Percentiles rank a stretch among this genome's conserved stretches.
Evolutionary conservation across 2,113 vertebrate genomes (phyloP).

Genomic region (Felis chaus): DNA sequence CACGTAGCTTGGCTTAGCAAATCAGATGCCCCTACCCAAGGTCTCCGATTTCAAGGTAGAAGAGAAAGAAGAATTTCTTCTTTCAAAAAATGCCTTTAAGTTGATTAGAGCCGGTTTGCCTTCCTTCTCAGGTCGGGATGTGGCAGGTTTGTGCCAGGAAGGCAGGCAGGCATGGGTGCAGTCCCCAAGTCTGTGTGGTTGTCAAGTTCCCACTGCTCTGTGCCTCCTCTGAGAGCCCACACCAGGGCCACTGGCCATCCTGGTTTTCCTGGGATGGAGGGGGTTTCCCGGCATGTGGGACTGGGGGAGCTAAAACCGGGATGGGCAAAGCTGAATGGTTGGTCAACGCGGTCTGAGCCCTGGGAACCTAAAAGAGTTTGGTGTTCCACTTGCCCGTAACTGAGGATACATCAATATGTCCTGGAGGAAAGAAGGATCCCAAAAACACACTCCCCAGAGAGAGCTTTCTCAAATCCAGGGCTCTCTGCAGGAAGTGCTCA

Average conservation of each 20-base stretch:
- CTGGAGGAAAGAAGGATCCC: background rate
- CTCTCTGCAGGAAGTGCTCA: background rate
- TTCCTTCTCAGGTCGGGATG: background rate
- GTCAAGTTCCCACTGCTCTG: background rate
- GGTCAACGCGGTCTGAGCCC: background rate
- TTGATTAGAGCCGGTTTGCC: background rate
- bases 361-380: background rate
- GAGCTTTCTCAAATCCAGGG: background rate
- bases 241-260: background rate
- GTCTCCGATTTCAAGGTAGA: background rate
- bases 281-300: rapidly evolving
- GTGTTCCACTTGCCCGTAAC: background rate
- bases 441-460: background rate
- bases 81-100: background rate
- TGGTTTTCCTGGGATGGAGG: background rate
- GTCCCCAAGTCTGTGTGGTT: background rate
- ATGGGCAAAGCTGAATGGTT: background rate
- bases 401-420: background rate
- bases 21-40: background rate
- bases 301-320: background rate
- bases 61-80: background rate
- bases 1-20: background rate
- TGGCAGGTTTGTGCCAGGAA: background rate
- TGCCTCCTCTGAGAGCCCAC: background rate
- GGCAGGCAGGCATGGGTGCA: background rate